Percentiles rank a stretch among this genome's conserved stretches.
These are phyloP conservation scores for Lepetodrilus schrolli DNA, from an alignment of 2,888 invertebrate genomes.

Conservation along the genomic window DNA sequence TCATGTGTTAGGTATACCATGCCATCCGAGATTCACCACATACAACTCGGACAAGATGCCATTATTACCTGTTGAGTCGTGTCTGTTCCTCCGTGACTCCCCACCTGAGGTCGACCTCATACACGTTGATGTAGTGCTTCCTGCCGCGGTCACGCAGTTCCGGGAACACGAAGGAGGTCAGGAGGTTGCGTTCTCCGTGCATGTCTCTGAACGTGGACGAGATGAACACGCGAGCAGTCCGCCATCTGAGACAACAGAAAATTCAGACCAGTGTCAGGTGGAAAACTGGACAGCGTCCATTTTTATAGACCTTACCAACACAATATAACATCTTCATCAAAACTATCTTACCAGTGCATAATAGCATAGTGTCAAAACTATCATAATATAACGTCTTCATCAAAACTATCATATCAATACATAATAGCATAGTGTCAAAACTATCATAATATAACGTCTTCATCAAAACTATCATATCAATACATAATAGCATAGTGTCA, in stretches of 20 bases:
- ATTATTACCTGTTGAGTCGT: constrained; percentile 62
- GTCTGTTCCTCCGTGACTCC: constrained; percentile 76
- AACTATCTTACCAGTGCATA: no score
- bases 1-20: not conserved
- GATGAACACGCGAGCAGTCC: constrained; percentile 76
- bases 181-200: constrained; percentile 77
- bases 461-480: no score
- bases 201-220: constrained; percentile 78
- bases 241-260: constrained; percentile 69
- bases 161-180: constrained; percentile 76
- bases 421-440: no score
- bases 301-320: no score
- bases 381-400: no score
- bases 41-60: not conserved
- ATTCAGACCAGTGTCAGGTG: not conserved
- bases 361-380: no score
- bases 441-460: no score
- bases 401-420: no score
- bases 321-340: no score
- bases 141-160: constrained; percentile 73
- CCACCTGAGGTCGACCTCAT: constrained; percentile 77
- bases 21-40: not conserved
- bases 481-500: no score
- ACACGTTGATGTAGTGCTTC: constrained; percentile 71
- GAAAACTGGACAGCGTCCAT: no score